phyloP scores from a whole-genome alignment of 2,888 invertebrate genomes.

The Busseola fusca region DNA sequence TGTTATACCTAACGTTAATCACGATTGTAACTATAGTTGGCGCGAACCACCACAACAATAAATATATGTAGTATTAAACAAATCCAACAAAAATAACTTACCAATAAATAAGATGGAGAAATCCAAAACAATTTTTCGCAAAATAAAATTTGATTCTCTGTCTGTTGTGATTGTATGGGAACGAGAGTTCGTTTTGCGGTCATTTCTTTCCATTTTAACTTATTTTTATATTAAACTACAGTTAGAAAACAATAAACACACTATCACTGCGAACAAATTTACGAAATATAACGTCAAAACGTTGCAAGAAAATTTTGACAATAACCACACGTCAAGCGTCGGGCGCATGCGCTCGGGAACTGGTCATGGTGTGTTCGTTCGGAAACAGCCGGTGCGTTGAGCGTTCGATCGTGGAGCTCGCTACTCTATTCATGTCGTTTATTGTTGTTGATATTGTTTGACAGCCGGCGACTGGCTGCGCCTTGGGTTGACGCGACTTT shows the following conservation, averaged over 20 bases:
- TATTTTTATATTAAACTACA: conserved; percentile 59
- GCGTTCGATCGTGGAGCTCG: conserved; percentile 52
- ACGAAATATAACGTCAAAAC: conserved; percentile 77
- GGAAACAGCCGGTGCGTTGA: conserved; percentile 58
- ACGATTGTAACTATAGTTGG: conserved; percentile 6
- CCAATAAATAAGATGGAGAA: conserved; percentile 91
- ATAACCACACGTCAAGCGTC: conserved; percentile 72
- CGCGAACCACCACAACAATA: conserved; percentile 4
- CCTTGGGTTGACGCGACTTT: conserved; percentile 24
- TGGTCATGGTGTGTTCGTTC: conserved; percentile 69
- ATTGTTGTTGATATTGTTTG: conserved; percentile 45
- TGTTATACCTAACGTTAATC: conserved; percentile 25
- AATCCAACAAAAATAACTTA: conserved; percentile 82
- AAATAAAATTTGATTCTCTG: conserved; percentile 87
- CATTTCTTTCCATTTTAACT: conserved; percentile 82
- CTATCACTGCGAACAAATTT: conserved; percentile 71
- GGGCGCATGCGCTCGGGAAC: conserved; percentile 86
- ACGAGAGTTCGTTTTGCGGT: conserved; percentile 81
- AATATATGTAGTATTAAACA: not conserved
- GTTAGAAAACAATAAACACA: conserved; percentile 63
- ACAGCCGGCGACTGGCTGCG: conserved; percentile 44
- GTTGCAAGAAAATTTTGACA: conserved; percentile 58
- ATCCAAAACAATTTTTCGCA: conserved; percentile 92
- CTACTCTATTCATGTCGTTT: conserved; percentile 55
- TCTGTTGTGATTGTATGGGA: conserved; percentile 85